Evolutionary conservation across 2,797 vertebrate genomes (phyloP), one percentile per base, ranked within the genome.

Genomic region (Nyctalus aviator): DNA sequence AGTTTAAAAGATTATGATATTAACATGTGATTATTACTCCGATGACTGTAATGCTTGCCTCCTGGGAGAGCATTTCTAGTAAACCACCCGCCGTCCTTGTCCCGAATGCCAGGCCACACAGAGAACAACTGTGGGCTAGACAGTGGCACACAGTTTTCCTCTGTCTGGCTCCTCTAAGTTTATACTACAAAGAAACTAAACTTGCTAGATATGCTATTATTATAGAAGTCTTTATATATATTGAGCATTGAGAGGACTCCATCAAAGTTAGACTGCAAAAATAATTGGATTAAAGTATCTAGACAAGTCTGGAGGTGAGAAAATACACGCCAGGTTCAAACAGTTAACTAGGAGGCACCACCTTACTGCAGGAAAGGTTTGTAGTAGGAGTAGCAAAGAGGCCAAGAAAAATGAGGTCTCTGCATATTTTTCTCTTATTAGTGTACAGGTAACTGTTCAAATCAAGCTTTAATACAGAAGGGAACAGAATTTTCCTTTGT

Each of bases 241-340:
- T 0, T 55, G 17, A 88, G 35, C 71, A 71, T 21, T 83, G 83
- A 73, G 6, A 25, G 27, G 88, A 94, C 8, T 23, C 25, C 32
- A 20, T 59, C 48, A 59, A 95, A 85, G 23, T 41, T 91, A 85
- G 44, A 90, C 62, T 96, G 94, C 50, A 72, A 91, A 95, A 81
- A 37, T 66, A 91, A 93, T 35, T 44, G 66, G 23, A 88, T 77
- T 86, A 57, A 88, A 93, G 23, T 46, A 69, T 17, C 57, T 59
- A 91, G 17, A 72, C 77, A 91, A 82, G 27, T 41, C 23, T 73
- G 25, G 5, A 88, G 57, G 2, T 71, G 1, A 12, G 37, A 72
- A 55, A 75, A 46, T 62, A 69, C 27, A 73, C 35, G 46, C 30
- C 13, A 23, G 78, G 32, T 66, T 81, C 79, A 75, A 76, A 91